phyloP scores from a whole-genome alignment of 2,888 invertebrate species.

The Parochlus steinenii region DNA sequence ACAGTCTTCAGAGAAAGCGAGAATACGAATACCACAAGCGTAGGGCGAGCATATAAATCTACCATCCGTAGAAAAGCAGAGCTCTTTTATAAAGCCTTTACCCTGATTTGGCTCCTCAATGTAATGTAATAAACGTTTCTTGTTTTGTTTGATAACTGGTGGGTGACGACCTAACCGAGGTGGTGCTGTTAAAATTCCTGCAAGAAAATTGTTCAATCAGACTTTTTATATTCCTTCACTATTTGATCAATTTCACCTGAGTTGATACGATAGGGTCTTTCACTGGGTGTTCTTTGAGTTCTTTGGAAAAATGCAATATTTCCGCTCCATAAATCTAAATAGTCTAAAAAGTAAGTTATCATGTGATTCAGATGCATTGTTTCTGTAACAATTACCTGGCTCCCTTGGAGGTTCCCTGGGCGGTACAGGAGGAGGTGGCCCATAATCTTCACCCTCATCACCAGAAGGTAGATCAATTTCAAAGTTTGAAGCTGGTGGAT shows the following conservation, averaged over 20 bases:
- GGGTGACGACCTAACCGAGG: conserved; percentile 1
- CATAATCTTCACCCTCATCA: no score
- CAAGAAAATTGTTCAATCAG: no score
- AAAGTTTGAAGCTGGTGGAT: no score
- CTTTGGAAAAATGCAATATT: conserved; percentile 10
- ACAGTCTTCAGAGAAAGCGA: conserved; percentile 62
- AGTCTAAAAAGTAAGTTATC: conserved; percentile 9
- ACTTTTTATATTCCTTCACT: no score
- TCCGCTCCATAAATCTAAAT: conserved; percentile 9
- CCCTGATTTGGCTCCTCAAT: conserved; percentile 77
- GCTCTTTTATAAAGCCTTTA: conserved; percentile 82
- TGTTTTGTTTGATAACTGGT: conserved; percentile 33
- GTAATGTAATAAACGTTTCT: conserved; percentile 64
- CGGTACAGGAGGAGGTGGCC: no score
- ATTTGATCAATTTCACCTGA: no score
- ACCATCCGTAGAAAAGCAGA: conserved; percentile 82
- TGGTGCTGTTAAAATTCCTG: conserved; percentile 3
- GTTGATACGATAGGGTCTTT: conserved; percentile 6
- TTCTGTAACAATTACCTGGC: conserved; percentile 4
- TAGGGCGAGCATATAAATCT: conserved; percentile 81
- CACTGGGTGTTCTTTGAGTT: conserved; percentile 3
- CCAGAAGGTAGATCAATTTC: no score
- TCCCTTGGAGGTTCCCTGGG: background rate
- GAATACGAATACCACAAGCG: conserved; percentile 67
- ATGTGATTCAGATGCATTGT: background rate